phyloP scores from a whole-genome alignment of 1,140 invertebrate genomes.

The Lordiphosa clarofinis region DNA sequence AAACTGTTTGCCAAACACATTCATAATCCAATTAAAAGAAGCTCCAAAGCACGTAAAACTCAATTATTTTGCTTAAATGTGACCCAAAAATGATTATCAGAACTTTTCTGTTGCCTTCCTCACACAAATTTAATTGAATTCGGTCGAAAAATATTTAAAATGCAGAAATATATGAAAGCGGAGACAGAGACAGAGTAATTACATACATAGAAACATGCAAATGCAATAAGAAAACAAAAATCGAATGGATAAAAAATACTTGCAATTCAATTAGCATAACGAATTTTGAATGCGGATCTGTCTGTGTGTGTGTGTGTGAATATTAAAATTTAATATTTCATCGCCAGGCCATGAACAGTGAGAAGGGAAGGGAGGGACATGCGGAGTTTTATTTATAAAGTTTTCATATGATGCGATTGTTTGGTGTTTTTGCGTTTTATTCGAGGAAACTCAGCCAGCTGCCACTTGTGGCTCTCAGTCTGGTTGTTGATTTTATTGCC shows the following conservation, averaged over 20 bases:
- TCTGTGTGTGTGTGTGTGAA: constrained; percentile 19
- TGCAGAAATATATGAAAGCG: constrained; percentile 4
- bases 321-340: constrained; percentile 56
- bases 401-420: constrained; percentile 28
- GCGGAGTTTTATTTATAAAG: constrained; percentile 18
- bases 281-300: constrained; percentile 1
- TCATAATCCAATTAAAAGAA: constrained; percentile 31
- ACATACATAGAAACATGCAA: constrained; percentile 12
- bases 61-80: constrained; percentile 18
- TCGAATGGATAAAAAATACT: constrained; percentile 23
- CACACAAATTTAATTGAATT: constrained; percentile 31
- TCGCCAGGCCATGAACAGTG: constrained; percentile 20
- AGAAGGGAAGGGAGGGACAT: neutral
- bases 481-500: constrained; percentile 5
- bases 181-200: neutral
- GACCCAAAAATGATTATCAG: constrained; percentile 17
- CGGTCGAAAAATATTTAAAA: constrained; percentile 20
- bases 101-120: constrained; percentile 1
- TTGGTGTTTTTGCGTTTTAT: constrained; percentile 16
- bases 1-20: too few relatives aligned
- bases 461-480: constrained; percentile 40
- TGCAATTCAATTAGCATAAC: constrained; percentile 34
- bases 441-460: constrained; percentile 10
- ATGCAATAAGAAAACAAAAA: constrained; percentile 4
- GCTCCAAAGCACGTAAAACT: constrained; percentile 2